These are phyloP conservation scores for Drosophila neotestacea DNA, from an alignment of 2,888 invertebrate genomes.

Conservation along the genomic window DNA sequence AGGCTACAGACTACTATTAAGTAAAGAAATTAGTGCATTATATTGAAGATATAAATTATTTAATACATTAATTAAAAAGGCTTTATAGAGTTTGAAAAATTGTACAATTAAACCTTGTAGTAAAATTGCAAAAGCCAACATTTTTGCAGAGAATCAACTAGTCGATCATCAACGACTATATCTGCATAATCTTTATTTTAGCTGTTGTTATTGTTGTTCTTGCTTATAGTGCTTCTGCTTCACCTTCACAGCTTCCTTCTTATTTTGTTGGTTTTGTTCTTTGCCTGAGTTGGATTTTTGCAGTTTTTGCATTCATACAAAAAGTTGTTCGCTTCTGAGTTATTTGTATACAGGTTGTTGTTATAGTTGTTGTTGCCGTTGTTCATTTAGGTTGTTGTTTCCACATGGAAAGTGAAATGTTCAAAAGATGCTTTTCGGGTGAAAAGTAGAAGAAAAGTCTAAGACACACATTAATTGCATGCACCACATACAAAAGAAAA, in stretches of 20 bases:
- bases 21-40: too few relatives aligned
- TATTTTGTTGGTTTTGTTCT: slow-evolving; percentile 23
- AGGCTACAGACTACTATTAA: too few relatives aligned
- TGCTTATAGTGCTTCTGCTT: slow-evolving; percentile 10
- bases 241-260: slow-evolving; percentile 6
- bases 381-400: slow-evolving; percentile 14
- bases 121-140: not conserved
- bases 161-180: slow-evolving; percentile 15
- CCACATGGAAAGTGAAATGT: slow-evolving; percentile 4
- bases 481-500: slow-evolving; percentile 3
- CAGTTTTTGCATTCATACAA: slow-evolving; percentile 20
- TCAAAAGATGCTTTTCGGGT: not conserved
- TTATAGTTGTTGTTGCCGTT: slow-evolving; percentile 10
- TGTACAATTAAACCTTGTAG: too few relatives aligned
- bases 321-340: slow-evolving; percentile 19
- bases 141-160: slow-evolving; percentile 15
- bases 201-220: slow-evolving; percentile 21
- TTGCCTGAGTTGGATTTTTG: slow-evolving; percentile 22
- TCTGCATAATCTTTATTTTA: not conserved
- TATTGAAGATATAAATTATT: too few relatives aligned
- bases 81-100: too few relatives aligned
- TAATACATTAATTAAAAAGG: too few relatives aligned
- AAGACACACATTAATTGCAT: slow-evolving; percentile 42
- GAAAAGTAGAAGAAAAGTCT: not conserved
- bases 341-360: slow-evolving; percentile 14